phyloP scores from a whole-genome alignment of 2,113 vertebrate genomes.

The Butorides virescens region DNA sequence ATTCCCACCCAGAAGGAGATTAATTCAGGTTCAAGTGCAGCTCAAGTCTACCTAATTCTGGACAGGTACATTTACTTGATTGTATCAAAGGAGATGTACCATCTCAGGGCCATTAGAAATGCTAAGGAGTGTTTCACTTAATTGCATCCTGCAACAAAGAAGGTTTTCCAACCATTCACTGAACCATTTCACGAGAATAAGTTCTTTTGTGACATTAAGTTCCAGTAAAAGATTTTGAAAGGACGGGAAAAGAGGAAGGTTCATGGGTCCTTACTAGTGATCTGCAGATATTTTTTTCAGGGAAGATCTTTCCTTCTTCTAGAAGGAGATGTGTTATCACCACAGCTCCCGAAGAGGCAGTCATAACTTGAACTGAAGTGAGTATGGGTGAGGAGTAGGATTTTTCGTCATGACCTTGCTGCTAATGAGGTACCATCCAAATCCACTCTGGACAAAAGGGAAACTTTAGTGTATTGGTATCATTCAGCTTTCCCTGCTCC shows the following conservation, averaged over 20 bases:
- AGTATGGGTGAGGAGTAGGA: neutral
- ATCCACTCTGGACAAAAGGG: neutral
- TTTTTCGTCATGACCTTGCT: neutral
- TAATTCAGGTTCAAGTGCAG: neutral
- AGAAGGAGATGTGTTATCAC: neutral
- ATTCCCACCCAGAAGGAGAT: neutral
- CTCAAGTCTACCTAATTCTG: neutral
- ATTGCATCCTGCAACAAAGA: neutral
- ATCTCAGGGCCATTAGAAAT: neutral
- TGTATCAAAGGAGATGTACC: neutral
- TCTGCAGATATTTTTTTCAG: neutral
- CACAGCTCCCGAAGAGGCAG: neutral
- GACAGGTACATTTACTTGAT: neutral
- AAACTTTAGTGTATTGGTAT: neutral
- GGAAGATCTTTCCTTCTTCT: neutral
- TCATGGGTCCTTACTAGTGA: neutral
- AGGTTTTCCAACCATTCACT: neutral
- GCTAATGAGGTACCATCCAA: neutral
- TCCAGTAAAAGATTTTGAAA: neutral
- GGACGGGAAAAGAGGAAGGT: neutral
- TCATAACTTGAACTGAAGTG: neutral
- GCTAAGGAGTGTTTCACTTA: neutral
- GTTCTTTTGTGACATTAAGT: neutral
- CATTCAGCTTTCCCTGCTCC: neutral
- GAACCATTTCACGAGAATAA: neutral